Evolutionary conservation across 2,888 invertebrate species (phyloP).

Genomic region (Leuctra nigra): DNA sequence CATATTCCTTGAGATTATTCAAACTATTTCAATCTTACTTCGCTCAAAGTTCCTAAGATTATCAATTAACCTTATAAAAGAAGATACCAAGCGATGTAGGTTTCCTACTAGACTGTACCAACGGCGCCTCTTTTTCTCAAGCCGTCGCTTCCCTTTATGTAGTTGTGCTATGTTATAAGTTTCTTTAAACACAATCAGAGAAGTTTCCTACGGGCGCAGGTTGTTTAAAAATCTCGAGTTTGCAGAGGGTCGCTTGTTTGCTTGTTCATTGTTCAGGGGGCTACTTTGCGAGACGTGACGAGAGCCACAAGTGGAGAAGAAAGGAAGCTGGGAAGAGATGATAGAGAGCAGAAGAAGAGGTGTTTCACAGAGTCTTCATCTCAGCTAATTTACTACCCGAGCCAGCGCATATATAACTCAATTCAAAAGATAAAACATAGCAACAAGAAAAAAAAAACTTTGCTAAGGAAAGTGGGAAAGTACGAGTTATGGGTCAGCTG

Average conservation of each 20-base stretch:
- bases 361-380: not conserved
- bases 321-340: slow-evolving; percentile 3
- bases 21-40: no score
- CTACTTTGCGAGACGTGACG: slow-evolving; percentile 16
- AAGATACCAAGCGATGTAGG: no score
- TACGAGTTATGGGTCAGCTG: no score
- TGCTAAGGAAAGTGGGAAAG: no score
- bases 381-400: slow-evolving; percentile 2
- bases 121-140: slow-evolving; percentile 3
- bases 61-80: no score
- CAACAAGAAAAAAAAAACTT: no score
- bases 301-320: slow-evolving; percentile 12
- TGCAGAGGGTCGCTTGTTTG: not conserved
- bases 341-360: not conserved
- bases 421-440: slow-evolving; percentile 3
- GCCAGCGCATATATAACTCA: not conserved
- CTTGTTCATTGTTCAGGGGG: slow-evolving; percentile 15
- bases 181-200: slow-evolving; percentile 16
- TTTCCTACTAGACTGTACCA: no score
- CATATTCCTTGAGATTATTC: no score
- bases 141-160: slow-evolving; percentile 12
- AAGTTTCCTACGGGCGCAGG: slow-evolving; percentile 15
- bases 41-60: no score
- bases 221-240: slow-evolving; percentile 17
- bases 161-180: slow-evolving; percentile 11